These are phyloP conservation scores for Monarcha castaneiventris DNA, from an alignment of 2,113 vertebrate species.

Conservation along the genomic window DNA sequence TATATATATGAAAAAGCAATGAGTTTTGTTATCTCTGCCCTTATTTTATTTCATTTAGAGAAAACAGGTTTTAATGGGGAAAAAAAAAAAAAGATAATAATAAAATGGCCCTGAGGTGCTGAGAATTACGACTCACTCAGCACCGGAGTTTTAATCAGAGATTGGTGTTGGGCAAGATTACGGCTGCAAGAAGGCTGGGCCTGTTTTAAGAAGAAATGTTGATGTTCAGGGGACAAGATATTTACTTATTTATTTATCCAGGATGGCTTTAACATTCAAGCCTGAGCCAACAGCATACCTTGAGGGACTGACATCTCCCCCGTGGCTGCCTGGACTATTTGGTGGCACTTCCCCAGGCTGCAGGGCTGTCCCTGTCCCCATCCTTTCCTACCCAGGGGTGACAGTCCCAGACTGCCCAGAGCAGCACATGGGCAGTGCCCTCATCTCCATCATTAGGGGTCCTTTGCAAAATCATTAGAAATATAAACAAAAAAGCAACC, in stretches of 20 bases:
- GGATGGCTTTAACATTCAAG: not conserved
- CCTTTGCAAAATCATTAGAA: not conserved
- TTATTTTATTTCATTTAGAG: conserved; percentile 21
- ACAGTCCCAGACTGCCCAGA: not conserved
- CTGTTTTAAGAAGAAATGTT: not conserved
- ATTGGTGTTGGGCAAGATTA: conserved; percentile 23
- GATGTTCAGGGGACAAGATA: not conserved
- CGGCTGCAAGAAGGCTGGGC: not conserved
- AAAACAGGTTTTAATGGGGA: conserved; percentile 30
- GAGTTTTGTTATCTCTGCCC: conserved; percentile 27
- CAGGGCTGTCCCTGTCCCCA: not conserved
- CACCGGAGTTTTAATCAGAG: conserved; percentile 18
- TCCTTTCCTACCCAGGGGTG: not conserved
- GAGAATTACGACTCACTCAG: conserved; percentile 20
- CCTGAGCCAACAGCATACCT: not conserved
- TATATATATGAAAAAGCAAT: not conserved
- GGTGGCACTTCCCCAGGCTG: not conserved
- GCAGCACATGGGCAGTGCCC: not conserved
- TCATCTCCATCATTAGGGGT: not conserved
- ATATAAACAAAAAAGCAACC: not conserved
- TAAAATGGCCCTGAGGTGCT: not conserved
- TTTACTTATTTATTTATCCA: not conserved
- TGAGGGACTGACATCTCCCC: not conserved
- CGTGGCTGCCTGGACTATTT: not conserved
- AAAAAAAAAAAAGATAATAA: not conserved